Base-by-base conservation (phyloP, 2,797 vertebrate species). In the Monodelphis domestica region DNA sequence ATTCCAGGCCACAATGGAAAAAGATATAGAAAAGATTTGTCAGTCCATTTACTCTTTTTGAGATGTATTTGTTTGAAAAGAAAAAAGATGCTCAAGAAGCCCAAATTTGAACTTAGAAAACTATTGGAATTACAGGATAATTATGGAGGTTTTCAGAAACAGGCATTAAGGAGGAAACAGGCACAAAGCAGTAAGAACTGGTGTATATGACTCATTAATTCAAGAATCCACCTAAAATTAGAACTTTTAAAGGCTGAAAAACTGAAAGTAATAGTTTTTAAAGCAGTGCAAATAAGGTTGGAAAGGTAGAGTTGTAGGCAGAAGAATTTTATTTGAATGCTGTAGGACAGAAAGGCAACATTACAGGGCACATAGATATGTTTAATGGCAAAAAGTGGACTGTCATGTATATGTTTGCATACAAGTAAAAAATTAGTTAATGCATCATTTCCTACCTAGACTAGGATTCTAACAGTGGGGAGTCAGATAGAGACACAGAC, bases 61-160 rank as follows among this genome's bases (percentile, higher is more conserved):
- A 0, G 99, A 99, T 9, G 98, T 99, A 88, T 99, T 98, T 3
- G 98, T 99, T 95, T 99, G 99, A 98, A 99, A 99, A 98, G 99
- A 99, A 95, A 99, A 99, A 56, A 28, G 98, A 99, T 99, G 99
- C 98, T 99, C n/a, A 99, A 99, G 97, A 99, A 99, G 98, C 99
- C 99, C 97, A 99, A 99, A 97, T 99, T 99, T 96, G 99, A 99
- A 96, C 99, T 99, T 98, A 99, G 99, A 93, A 99, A 99, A 97
- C 98, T 99, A 97, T 99, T 99, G 99, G 99, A 99, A 98, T 98
- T 99, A 95, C 99, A 99, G 1, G 96, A 98, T 45, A 98, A 98
- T 94, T 97, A 98, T 93, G 97, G 98, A 94, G 94, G 95, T 93
- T 93, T 99, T 90, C 97, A 98, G 94, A 99, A 99, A 96, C 98